These are phyloP conservation scores for Rhopalosiphum padi DNA, from an alignment of 1,140 invertebrate genomes.

Conservation along the genomic window DNA sequence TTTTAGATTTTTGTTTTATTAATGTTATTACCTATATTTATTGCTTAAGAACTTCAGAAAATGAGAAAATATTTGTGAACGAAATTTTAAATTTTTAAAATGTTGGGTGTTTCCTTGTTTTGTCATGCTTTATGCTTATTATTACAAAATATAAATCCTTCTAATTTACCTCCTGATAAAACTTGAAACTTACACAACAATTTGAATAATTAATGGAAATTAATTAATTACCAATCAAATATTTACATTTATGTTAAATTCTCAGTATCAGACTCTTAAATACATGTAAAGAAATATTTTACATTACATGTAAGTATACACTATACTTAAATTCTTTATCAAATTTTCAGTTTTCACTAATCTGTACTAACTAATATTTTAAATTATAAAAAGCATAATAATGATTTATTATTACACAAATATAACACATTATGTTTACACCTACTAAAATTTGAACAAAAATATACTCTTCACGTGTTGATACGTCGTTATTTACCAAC, in stretches of 20 bases:
- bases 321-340: neutral
- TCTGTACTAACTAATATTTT: neutral
- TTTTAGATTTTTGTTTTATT: neutral
- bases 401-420: too few species aligned
- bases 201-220: neutral
- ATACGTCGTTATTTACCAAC: too few species aligned
- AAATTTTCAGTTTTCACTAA: neutral
- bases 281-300: too few species aligned
- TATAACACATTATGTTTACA: too few species aligned
- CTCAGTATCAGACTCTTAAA: neutral
- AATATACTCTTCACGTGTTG: too few species aligned
- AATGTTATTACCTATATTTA: neutral
- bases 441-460: too few species aligned
- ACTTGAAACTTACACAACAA: neutral
- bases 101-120: neutral
- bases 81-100: neutral
- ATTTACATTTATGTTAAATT: neutral
- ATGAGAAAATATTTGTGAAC: neutral
- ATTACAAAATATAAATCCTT: too few species aligned
- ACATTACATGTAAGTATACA: too few species aligned
- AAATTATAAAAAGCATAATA: neutral
- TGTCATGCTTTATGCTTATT: too few species aligned
- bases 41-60: neutral
- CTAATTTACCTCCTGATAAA: neutral
- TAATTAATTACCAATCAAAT: neutral